A percentile compares a stretch with the other conserved stretches of the same genome.
Evolutionary conservation across 2,797 vertebrate species (phyloP).

Genomic region (Myoxocephalus aenaeus): DNA sequence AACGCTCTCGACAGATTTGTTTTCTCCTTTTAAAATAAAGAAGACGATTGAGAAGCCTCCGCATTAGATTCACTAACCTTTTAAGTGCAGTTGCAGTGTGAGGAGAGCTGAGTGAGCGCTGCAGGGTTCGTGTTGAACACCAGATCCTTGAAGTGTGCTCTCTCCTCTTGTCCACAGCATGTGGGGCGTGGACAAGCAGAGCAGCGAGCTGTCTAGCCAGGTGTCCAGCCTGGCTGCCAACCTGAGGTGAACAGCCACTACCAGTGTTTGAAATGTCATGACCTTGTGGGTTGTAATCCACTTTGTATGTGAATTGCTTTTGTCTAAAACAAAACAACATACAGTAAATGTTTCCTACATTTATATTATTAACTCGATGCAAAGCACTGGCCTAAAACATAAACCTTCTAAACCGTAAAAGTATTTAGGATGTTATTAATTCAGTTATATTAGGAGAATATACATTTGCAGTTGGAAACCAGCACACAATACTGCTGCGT

Average conservation of each 20-base stretch:
- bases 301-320: slow-evolving; percentile 12
- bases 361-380: not conserved
- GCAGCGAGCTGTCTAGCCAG: slow-evolving; percentile 88
- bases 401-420: not conserved
- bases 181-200: slow-evolving; percentile 89
- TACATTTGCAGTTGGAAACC: too few relatives aligned
- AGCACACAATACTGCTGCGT: not conserved
- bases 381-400: not conserved
- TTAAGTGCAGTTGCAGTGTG: not conserved
- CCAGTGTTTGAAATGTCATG: slow-evolving; percentile 74
- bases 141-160: slow-evolving; percentile 80
- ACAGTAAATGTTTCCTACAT: not conserved
- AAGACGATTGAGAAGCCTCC: not conserved
- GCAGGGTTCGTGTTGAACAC: slow-evolving; percentile 40
- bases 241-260: slow-evolving; percentile 85
- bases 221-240: slow-evolving; percentile 88
- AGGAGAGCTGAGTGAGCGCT: not conserved
- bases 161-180: slow-evolving; percentile 88
- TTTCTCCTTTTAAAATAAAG: not conserved
- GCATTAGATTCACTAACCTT: slow-evolving; percentile 1
- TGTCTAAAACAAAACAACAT: slow-evolving; percentile 1
- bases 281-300: slow-evolving; percentile 54
- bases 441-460: slow-evolving; percentile 6
- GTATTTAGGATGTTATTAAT: not conserved
- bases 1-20: not conserved